Conservation (phyloP, 37 sponge, comb jelly and placozoan species). For the Geodia barretti region DNA sequence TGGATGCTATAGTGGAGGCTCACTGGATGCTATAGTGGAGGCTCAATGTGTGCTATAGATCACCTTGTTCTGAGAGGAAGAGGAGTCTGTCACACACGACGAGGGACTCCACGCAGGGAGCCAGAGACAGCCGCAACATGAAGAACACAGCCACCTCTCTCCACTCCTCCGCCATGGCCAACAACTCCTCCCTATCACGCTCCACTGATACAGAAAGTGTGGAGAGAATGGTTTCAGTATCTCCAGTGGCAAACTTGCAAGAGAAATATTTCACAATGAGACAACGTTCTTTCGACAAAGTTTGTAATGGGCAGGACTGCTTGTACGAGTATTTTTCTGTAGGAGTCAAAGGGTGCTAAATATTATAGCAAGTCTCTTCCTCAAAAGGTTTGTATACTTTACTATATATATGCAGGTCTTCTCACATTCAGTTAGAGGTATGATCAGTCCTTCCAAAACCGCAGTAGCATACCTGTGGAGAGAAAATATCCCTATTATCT, state of each 20-base stretch:
- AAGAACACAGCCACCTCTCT: slow-evolving; percentile 62
- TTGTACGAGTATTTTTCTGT: too few species aligned
- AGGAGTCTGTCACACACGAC: slow-evolving; percentile 66
- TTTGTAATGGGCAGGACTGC: too few species aligned
- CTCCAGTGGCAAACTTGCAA: not conserved
- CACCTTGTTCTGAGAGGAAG: slow-evolving; percentile 69
- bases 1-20: too few species aligned
- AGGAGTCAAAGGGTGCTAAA: too few species aligned
- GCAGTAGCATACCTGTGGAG: slow-evolving; percentile 43
- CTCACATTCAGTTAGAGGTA: slow-evolving; percentile 36
- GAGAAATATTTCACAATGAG: not conserved
- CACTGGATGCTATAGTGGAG: too few species aligned
- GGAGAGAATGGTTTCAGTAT: not conserved
- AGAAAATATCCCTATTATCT: not conserved
- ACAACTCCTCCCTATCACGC: too few species aligned
- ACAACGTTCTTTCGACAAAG: too few species aligned
- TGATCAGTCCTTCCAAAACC: slow-evolving; percentile 17
- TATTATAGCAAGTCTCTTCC: too few species aligned
- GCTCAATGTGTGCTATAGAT: not conserved
- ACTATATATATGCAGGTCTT: too few species aligned
- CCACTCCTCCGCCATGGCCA: slow-evolving; percentile 53
- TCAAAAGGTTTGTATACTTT: too few species aligned
- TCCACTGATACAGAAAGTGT: not conserved
- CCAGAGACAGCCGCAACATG: slow-evolving; percentile 65
- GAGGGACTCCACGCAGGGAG: slow-evolving; percentile 81